These are phyloP conservation scores for Drosophila sulfurigaster DNA, from an alignment of 1,140 invertebrate genomes.

Conservation along the genomic window DNA sequence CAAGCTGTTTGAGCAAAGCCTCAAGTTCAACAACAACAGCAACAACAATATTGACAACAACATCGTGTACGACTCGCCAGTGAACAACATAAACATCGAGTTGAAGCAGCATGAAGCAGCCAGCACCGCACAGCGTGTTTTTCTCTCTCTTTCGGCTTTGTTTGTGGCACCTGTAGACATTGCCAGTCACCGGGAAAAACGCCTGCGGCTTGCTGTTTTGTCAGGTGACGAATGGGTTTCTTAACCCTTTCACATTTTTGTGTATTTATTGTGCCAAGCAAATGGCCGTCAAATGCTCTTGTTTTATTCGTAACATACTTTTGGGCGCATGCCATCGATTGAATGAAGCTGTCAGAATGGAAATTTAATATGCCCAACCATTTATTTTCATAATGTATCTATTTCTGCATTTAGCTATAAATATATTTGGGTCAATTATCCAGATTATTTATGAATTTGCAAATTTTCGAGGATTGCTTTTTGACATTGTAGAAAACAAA, in stretches of 20 bases:
- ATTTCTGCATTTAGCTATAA: neutral
- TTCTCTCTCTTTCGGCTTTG: conserved; percentile 8
- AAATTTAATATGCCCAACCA: neutral
- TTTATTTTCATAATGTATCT: conserved; percentile 1
- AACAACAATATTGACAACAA: neutral
- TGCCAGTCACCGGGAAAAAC: conserved; percentile 32
- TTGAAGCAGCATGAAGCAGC: conserved; percentile 1
- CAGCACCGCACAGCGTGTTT: conserved; percentile 12
- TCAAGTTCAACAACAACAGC: conserved; percentile 35
- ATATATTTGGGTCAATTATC: conserved; percentile 1
- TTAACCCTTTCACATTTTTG: conserved; percentile 45
- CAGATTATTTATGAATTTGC: neutral
- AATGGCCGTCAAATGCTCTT: conserved; percentile 25
- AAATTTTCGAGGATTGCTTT: neutral
- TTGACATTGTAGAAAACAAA: neutral
- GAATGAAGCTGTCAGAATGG: conserved; percentile 5
- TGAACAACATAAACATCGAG: conserved; percentile 18
- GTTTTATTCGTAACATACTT: conserved; percentile 28
- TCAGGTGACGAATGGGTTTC: conserved; percentile 59
- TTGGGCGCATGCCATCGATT: conserved; percentile 21
- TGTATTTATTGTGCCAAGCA: conserved; percentile 46
- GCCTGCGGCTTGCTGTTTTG: conserved; percentile 56
- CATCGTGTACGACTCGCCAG: neutral
- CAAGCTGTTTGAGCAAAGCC: conserved; percentile 37
- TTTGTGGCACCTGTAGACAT: conserved; percentile 40